These are phyloP conservation scores for Mareca penelope DNA, from an alignment of 2,797 vertebrate genomes.

Conservation along the genomic window DNA sequence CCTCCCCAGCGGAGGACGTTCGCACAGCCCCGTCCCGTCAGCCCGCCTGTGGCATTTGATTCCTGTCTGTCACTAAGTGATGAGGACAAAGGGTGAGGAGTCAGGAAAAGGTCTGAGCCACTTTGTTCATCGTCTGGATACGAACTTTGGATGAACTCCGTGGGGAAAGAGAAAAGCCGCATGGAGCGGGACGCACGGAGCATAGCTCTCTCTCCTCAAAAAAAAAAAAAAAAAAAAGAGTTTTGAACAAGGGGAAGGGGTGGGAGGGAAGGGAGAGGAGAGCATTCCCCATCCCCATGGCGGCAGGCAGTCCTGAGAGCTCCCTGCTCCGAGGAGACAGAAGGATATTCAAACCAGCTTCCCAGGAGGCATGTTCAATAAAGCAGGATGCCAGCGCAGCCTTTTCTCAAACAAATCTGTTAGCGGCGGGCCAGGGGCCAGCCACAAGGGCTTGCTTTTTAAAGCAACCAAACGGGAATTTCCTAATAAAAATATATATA, in stretches of 20 bases:
- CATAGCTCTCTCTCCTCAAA: constrained; percentile 76
- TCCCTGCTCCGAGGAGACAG: constrained; percentile 77
- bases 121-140: constrained; percentile 88
- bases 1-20: constrained; percentile 8
- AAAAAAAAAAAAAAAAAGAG: constrained; percentile 27
- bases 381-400: constrained; percentile 74
- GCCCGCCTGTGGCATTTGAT: constrained; percentile 78
- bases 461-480: constrained; percentile 68
- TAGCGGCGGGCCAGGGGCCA: constrained; percentile 72
- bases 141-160: constrained; percentile 96
- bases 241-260: constrained; percentile 69
- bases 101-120: constrained; percentile 91
- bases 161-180: constrained; percentile 72
- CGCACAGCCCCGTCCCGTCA: constrained; percentile 65
- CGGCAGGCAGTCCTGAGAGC: constrained; percentile 74
- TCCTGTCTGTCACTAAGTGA: constrained; percentile 82
- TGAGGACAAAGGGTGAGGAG: constrained; percentile 86
- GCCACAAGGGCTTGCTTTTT: constrained; percentile 66
- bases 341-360: constrained; percentile 79
- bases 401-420: constrained; percentile 72
- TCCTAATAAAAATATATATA: constrained; percentile 63
- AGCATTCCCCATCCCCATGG: constrained; percentile 54
- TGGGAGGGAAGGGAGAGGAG: constrained; percentile 39
- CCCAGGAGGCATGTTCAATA: constrained; percentile 78
- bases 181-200: constrained; percentile 78